phyloP scores from a whole-genome alignment of 2,888 invertebrate species.

The Pseudoips prasinana region DNA sequence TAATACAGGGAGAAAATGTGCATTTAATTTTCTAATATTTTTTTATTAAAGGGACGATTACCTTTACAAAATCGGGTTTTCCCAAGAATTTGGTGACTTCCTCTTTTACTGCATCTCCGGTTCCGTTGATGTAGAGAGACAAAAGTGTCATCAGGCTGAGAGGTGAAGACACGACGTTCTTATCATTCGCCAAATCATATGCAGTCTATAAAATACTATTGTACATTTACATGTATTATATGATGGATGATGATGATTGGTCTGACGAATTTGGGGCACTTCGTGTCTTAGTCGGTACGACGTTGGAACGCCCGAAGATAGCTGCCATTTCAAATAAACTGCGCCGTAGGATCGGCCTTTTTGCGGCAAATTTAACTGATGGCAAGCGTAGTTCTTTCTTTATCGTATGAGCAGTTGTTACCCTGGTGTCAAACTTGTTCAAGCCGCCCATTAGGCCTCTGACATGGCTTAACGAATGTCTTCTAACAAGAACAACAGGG shows the following conservation, averaged over 20 bases:
- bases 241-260: neutral
- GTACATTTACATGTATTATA: neutral
- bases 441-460: too few species aligned
- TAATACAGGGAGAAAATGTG: neutral
- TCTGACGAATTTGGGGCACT: neutral
- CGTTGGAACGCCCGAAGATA: neutral
- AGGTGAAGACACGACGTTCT: too few species aligned
- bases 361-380: too few species aligned
- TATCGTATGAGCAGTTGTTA: too few species aligned
- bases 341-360: neutral
- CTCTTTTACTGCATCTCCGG: neutral
- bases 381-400: too few species aligned
- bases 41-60: neutral
- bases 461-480: too few species aligned
- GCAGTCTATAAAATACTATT: neutral
- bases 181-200: too few species aligned
- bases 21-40: neutral
- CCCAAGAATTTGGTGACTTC: neutral
- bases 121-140: neutral
- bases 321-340: neutral
- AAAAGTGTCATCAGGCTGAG: too few species aligned
- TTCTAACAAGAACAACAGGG: too few species aligned
- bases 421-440: too few species aligned
- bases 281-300: neutral
- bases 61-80: too few species aligned